Conservation (phyloP, 1,140 invertebrate genomes). For the Ylistrum balloti region DNA sequence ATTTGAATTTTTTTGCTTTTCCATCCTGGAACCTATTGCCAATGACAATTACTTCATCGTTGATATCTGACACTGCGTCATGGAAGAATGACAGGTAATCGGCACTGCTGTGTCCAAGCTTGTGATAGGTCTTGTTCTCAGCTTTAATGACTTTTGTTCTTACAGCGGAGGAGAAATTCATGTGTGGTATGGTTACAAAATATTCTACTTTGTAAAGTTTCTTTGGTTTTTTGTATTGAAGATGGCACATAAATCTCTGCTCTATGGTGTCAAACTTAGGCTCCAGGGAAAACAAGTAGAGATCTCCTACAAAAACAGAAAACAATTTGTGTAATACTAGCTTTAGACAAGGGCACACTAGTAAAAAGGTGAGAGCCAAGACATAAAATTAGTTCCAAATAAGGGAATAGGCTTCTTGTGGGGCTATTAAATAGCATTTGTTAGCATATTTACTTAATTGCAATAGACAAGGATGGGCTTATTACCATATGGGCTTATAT, state of each 20-base stretch:
- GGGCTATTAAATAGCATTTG: too few relatives aligned
- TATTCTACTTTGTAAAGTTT: conserved; percentile 76
- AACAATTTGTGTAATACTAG: not conserved
- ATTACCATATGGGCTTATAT: too few relatives aligned
- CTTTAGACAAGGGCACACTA: too few relatives aligned
- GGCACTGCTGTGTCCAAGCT: conserved; percentile 47
- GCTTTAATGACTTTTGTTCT: conserved; percentile 61
- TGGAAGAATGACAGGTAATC: conserved; percentile 71
- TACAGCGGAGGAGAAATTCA: conserved; percentile 66
- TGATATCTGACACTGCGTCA: conserved; percentile 64
- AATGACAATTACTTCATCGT: conserved; percentile 70
- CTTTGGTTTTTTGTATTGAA: conserved; percentile 68
- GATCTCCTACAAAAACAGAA: conserved; percentile 69
- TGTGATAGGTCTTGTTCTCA: conserved; percentile 60
- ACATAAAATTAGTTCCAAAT: too few relatives aligned
- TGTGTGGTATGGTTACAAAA: conserved; percentile 66
- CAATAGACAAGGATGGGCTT: too few relatives aligned
- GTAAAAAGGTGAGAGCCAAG: too few relatives aligned
- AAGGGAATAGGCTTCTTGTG: too few relatives aligned
- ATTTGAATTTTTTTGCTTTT: conserved; percentile 58
- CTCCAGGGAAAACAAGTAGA: conserved; percentile 73
- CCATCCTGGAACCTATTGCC: conserved; percentile 63
- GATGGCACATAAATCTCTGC: conserved; percentile 72
- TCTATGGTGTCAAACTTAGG: conserved; percentile 70
- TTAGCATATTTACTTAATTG: too few relatives aligned